Evolutionary conservation across 1,140 invertebrate genomes (phyloP), one percentile per base, ranked within the genome.

Genomic region (Calliphora vicina): DNA sequence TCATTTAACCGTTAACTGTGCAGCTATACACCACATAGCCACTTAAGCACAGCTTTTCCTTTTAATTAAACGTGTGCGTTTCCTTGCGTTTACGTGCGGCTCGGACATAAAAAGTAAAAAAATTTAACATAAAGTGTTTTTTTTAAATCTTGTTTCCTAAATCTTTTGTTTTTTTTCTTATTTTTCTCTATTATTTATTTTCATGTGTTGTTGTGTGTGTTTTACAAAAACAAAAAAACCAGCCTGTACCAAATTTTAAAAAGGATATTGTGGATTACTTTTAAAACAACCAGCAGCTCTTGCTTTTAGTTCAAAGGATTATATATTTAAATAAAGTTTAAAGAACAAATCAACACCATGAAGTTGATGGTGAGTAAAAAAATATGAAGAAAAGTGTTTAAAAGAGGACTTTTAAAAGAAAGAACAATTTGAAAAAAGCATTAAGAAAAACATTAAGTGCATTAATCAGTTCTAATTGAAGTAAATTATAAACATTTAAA

Each of bases 1-100:
- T 90, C 89, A 90, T 90, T 90, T 86, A 90, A 86, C 86, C 87
- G 89, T 90, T 90, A 87, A 90, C 89, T 89, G 86, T 88, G 85
- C 82, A 89, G 85, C 84, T 82, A 85, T 82, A 82, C 86, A 86
- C 86, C 87, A 82, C 82, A 86, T 84, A 86, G 86, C 85, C 83
- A 73, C 50, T 42, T 80, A 71, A 80, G 83, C 81, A 78, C 72
- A 78, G 74, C 43, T 78, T 73, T 82, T 81, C 27, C 71, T 67
- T 42, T 35, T 76, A 27, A 50, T 80, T 71, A 80, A 43, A 83
- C 57, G 78, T 42, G 61, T 80, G 71, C 83, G 83, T 83, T 74
- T 80, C 80, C 83, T 80, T 81, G 86, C 85, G 85, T 85, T 84
- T 85, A 84, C 86, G 88, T 86, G 87, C 86, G 81, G 83, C 71